Evolutionary conservation across 2,888 invertebrate genomes (phyloP).

Genomic region (Cosmia trapezina): DNA sequence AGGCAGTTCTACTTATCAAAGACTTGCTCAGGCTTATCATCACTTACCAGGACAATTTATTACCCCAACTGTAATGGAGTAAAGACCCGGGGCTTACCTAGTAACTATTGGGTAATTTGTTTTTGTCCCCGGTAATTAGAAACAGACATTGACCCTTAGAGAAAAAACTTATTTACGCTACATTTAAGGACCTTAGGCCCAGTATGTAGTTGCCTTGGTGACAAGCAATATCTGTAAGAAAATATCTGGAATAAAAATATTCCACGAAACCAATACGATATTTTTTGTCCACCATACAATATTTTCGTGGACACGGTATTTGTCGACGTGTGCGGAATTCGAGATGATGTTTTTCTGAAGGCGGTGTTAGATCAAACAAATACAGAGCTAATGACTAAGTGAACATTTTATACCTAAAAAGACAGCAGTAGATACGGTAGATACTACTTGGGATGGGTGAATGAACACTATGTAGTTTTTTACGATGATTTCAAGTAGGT

Average conservation of each 20-base stretch:
- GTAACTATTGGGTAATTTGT: not conserved
- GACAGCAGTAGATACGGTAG: not conserved
- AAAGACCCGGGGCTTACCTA: too few species aligned
- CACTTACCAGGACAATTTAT: not conserved
- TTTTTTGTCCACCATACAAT: slow-evolving; percentile 24
- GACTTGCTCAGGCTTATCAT: not conserved
- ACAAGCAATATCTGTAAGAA: slow-evolving; percentile 5
- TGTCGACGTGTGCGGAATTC: slow-evolving; percentile 13
- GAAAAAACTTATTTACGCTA: not conserved
- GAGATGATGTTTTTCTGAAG: slow-evolving; percentile 9
- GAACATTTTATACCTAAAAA: not conserved
- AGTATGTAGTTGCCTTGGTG: not conserved
- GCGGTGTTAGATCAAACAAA: not conserved
- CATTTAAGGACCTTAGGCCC: not conserved
- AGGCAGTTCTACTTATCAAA: not conserved
- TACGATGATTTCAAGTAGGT: slow-evolving; percentile 6
- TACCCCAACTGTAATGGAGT: not conserved
- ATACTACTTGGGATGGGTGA: not conserved
- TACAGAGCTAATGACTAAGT: slow-evolving; percentile 3
- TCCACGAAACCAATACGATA: slow-evolving; percentile 13
- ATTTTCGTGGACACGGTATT: slow-evolving; percentile 19
- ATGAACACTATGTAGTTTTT: not conserved
- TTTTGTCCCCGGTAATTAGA: not conserved
- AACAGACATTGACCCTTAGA: not conserved
- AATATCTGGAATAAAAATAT: slow-evolving; percentile 10